Percentiles rank a stretch among this genome's conserved stretches.
phyloP scores from a whole-genome alignment of 2,888 invertebrate genomes.

The Pyrocoelia pectoralis region DNA sequence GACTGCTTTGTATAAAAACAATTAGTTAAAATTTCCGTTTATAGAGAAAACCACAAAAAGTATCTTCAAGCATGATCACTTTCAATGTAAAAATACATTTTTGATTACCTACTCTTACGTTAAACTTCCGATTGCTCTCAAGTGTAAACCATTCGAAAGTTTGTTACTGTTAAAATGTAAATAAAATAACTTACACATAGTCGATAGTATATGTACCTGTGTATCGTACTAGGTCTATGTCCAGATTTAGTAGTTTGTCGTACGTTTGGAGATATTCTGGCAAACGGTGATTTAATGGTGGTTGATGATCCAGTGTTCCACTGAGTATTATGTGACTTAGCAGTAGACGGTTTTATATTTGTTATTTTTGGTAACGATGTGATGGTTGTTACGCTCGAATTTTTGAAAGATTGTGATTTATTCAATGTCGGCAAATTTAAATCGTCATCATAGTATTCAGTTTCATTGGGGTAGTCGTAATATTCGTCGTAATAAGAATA shows the following conservation, averaged over 20 bases:
- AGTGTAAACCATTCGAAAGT: too few species aligned
- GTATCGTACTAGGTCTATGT: constrained; percentile 5
- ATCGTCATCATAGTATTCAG: constrained; percentile 21
- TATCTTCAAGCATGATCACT: too few species aligned
- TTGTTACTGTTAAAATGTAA: background rate
- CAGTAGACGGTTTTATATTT: background rate
- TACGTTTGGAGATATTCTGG: background rate
- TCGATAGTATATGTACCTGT: background rate
- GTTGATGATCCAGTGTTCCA: background rate
- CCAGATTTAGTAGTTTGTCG: background rate
- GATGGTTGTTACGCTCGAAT: background rate
- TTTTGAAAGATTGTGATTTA: background rate
- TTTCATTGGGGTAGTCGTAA: constrained; percentile 21
- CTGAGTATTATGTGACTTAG: background rate
- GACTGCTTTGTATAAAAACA: background rate
- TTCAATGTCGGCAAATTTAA: background rate
- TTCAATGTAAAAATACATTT: too few species aligned
- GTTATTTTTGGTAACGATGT: background rate
- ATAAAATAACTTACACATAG: background rate
- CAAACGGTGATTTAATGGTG: background rate
- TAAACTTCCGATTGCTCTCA: too few species aligned
- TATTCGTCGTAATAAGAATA: constrained; percentile 21
- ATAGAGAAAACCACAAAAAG: too few species aligned
- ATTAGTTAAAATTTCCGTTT: too few species aligned
- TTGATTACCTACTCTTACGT: too few species aligned